Evolutionary conservation across 2,797 vertebrate genomes (phyloP).

Genomic region (Siniperca undulata): DNA sequence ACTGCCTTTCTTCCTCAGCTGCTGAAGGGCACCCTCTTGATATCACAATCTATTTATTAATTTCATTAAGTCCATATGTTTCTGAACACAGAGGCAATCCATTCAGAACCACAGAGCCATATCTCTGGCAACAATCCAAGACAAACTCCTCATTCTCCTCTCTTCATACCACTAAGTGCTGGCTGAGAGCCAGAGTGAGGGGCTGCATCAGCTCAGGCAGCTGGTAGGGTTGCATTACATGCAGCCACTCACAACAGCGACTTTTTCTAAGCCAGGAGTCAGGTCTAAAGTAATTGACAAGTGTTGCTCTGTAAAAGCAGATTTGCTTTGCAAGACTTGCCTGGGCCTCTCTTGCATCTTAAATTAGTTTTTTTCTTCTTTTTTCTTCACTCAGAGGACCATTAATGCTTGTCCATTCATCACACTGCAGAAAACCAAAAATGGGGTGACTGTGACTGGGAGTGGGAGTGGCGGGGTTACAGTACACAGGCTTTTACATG

Average conservation of each 20-base stretch:
- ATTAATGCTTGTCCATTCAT: constrained; percentile 61
- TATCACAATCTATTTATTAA: constrained; percentile 77
- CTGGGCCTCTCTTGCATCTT: constrained; percentile 51
- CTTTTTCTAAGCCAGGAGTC: constrained; percentile 60
- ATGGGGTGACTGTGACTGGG: neutral
- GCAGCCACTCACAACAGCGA: constrained; percentile 69
- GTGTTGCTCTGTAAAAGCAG: constrained; percentile 74
- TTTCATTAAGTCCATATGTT: constrained; percentile 82
- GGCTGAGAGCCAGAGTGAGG: constrained; percentile 67
- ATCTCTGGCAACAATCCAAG: constrained; percentile 74
- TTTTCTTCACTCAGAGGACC: constrained; percentile 34
- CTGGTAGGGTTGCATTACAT: constrained; percentile 65
- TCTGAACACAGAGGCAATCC: constrained; percentile 69
- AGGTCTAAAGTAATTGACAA: constrained; percentile 74
- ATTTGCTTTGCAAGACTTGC: constrained; percentile 63
- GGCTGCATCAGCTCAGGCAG: constrained; percentile 63
- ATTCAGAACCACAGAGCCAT: constrained; percentile 72
- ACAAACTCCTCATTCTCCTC: constrained; percentile 75
- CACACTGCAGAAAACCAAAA: constrained; percentile 25
- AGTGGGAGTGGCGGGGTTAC: constrained; percentile 26
- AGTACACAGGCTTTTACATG: constrained; percentile 44
- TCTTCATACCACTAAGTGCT: constrained; percentile 73
- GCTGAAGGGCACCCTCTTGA: constrained; percentile 75
- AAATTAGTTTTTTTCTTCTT: constrained; percentile 28
- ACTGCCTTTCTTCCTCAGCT: constrained; percentile 52